Evolutionary conservation across 1,140 invertebrate species (phyloP).

Genomic region (Cyphomyrmex costatus): DNA sequence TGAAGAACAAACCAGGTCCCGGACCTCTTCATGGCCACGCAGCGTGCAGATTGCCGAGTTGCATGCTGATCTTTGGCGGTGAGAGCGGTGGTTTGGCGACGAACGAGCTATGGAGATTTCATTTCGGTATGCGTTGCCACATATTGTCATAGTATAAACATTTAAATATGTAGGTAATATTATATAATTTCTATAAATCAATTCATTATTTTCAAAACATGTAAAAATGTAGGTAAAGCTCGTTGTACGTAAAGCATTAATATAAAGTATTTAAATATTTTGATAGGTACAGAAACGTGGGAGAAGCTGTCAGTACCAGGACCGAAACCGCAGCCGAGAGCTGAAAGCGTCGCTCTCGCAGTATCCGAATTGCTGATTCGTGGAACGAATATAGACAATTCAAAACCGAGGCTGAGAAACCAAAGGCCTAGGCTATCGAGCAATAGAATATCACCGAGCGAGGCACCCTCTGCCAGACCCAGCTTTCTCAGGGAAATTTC

Average conservation of each 20-base stretch:
- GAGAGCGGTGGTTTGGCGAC: conserved; percentile 91
- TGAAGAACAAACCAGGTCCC: conserved; percentile 91
- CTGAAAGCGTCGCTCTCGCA: conserved; percentile 78
- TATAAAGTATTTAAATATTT: conserved; percentile 41
- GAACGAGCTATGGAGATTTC: conserved; percentile 95
- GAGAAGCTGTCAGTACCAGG: conserved; percentile 91
- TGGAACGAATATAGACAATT: conserved; percentile 80
- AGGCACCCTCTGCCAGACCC: conserved; percentile 79
- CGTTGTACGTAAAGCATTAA: not conserved
- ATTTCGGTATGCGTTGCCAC: conserved; percentile 90
- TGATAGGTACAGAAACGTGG: conserved; percentile 91
- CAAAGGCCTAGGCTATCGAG: conserved; percentile 84
- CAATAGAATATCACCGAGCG: conserved; percentile 83
- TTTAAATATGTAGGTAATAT: not conserved
- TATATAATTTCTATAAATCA: not conserved
- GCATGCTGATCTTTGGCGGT: conserved; percentile 94
- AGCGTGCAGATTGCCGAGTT: conserved; percentile 92
- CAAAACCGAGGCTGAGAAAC: conserved; percentile 79
- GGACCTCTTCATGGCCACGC: conserved; percentile 94
- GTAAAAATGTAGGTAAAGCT: too few relatives aligned
- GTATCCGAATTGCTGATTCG: conserved; percentile 75
- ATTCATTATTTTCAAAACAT: not conserved
- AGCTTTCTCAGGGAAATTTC: conserved; percentile 91
- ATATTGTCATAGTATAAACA: not conserved
- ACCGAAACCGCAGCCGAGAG: conserved; percentile 91